phyloP scores from a whole-genome alignment of 1,140 invertebrate species.

The Chironomus tepperi region DNA sequence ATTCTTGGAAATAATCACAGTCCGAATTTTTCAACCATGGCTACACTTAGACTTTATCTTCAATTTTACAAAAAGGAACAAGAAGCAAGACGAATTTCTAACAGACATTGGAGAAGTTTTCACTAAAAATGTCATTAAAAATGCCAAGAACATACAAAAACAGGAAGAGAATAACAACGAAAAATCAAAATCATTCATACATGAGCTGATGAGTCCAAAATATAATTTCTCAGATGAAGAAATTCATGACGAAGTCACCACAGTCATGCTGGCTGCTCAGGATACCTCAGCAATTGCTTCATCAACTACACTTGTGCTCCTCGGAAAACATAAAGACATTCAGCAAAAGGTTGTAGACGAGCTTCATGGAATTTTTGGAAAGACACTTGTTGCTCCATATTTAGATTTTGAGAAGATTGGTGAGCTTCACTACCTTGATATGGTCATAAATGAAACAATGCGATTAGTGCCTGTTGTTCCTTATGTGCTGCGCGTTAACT shows the following conservation, averaged over 20 bases:
- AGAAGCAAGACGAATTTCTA: too few species aligned
- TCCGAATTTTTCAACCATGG: too few species aligned
- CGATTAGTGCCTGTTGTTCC: conserved; percentile 37
- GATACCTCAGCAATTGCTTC: conserved; percentile 37
- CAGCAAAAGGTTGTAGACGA: conserved; percentile 52
- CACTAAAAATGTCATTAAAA: too few species aligned
- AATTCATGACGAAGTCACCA: conserved; percentile 36
- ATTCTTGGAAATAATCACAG: too few species aligned
- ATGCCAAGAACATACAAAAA: too few species aligned
- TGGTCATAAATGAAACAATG: conserved; percentile 52
- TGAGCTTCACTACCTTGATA: conserved; percentile 53
- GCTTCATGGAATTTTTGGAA: conserved; percentile 47
- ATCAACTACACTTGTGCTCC: conserved; percentile 31
- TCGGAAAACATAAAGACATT: conserved; percentile 35
- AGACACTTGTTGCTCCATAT: conserved; percentile 35
- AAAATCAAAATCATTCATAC: not conserved
- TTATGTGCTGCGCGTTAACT: conserved; percentile 26
- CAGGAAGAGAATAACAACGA: too few species aligned
- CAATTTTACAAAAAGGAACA: too few species aligned
- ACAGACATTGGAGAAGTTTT: too few species aligned
- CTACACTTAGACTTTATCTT: too few species aligned
- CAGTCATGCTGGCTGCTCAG: conserved; percentile 38
- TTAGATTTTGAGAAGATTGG: conserved; percentile 43
- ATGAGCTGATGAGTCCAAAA: not conserved
- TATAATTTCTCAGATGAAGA: conserved; percentile 28